phyloP scores from a whole-genome alignment of 2,888 invertebrate genomes.

The Synanthedon formicaeformis region DNA sequence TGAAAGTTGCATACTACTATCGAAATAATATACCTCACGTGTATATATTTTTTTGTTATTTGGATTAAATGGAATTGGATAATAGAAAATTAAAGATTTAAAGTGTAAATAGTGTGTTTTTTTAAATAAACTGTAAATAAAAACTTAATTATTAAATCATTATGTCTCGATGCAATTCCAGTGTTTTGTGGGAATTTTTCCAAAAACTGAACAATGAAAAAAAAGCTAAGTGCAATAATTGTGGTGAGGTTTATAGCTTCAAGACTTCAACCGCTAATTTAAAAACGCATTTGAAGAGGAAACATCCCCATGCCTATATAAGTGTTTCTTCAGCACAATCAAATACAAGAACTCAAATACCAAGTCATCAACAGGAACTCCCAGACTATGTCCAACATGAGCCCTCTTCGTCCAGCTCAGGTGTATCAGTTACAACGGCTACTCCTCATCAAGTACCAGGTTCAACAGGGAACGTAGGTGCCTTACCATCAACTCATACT shows the following conservation, averaged over 20 bases:
- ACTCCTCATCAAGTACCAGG: not conserved
- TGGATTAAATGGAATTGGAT: too few relatives aligned
- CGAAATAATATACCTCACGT: too few relatives aligned
- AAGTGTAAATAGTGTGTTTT: not conserved
- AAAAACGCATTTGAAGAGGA: conserved; percentile 3
- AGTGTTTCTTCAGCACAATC: conserved; percentile 5
- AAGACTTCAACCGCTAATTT: conserved; percentile 9
- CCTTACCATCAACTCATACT: not conserved
- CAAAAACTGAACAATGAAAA: not conserved
- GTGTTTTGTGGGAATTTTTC: not conserved
- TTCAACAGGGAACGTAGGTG: not conserved
- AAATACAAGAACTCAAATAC: conserved; percentile 2
- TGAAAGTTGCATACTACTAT: too few relatives aligned
- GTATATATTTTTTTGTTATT: too few relatives aligned
- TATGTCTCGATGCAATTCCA: not conserved
- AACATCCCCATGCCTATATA: conserved; percentile 4
- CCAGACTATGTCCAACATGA: too few relatives aligned
- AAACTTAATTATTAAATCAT: not conserved
- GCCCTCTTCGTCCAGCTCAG: not conserved
- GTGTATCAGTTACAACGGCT: conserved; percentile 4
- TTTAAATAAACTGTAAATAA: not conserved
- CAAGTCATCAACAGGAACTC: conserved; percentile 1
- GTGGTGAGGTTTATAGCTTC: conserved; percentile 10
- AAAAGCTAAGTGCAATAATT: conserved; percentile 8
- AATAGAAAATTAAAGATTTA: too few relatives aligned